phyloP scores from a whole-genome alignment of 2,888 invertebrate species.

The Oxystoma pomonae region DNA sequence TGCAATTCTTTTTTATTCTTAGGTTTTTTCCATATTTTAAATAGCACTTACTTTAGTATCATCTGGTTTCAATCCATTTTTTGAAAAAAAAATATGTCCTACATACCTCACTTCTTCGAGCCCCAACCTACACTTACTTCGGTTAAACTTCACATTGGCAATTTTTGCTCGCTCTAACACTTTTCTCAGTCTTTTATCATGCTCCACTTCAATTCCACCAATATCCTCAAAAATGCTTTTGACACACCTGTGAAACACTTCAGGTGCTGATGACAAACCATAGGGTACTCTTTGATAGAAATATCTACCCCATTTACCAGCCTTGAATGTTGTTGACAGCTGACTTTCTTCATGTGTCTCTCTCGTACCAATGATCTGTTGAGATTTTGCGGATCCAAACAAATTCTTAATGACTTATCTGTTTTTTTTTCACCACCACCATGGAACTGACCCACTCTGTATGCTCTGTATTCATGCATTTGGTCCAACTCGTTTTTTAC shows the following conservation, averaged over 20 bases:
- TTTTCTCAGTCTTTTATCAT: conserved; percentile 19
- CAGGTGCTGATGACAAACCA: conserved; percentile 14
- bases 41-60: no score
- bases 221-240: conserved; percentile 17
- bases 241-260: conserved; percentile 16
- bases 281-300: conserved; percentile 16
- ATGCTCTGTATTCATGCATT: not conserved
- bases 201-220: conserved; percentile 28
- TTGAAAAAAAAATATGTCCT: no score
- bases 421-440: conserved; percentile 26
- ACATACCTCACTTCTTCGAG: no score
- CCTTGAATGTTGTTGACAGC: conserved; percentile 23
- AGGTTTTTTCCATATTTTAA: no score
- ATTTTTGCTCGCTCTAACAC: conserved; percentile 21
- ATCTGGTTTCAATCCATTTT: no score
- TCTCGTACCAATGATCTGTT: conserved; percentile 23
- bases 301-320: conserved; percentile 21
- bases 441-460: conserved; percentile 19
- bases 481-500: not conserved
- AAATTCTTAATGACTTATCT: conserved; percentile 23
- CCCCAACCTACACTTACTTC: conserved; percentile 26
- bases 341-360: conserved; percentile 15
- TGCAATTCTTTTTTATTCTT: no score
- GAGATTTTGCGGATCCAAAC: conserved; percentile 26
- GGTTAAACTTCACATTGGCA: conserved; percentile 26